These are phyloP conservation scores for Myrmecobius fasciatus DNA, from an alignment of 2,113 vertebrate species.

Conservation along the genomic window DNA sequence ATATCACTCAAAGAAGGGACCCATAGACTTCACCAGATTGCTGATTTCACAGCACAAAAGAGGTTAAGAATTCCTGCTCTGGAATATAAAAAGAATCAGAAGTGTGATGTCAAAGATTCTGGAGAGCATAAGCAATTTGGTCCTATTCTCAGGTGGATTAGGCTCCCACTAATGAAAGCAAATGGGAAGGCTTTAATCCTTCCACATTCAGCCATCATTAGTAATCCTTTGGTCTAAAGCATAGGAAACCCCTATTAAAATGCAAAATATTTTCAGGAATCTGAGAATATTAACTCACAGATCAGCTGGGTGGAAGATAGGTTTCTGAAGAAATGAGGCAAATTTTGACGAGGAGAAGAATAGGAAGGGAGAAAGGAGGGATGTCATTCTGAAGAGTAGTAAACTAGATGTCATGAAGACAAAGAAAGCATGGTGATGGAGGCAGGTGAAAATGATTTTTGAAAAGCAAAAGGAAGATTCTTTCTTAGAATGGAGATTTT, in stretches of 20 bases:
- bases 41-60: not conserved
- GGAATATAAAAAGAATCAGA: not conserved
- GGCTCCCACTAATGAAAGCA: not conserved
- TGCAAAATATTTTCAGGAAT: not conserved
- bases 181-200: not conserved
- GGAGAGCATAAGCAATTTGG: not conserved
- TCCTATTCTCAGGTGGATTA: constrained; percentile 2
- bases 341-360: not conserved
- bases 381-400: not conserved
- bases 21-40: not conserved
- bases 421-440: not conserved
- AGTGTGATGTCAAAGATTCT: not conserved
- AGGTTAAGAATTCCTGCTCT: not conserved
- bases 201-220: not conserved
- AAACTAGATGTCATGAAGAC: not conserved
- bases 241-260: not conserved
- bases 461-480: not conserved
- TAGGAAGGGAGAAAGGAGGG: too few species aligned
- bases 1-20: not conserved
- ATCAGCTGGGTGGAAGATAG: not conserved
- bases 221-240: not conserved
- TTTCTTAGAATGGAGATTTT: not conserved
- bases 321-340: too few species aligned
- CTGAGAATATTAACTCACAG: not conserved
- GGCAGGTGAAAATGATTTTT: not conserved